phyloP scores from a whole-genome alignment of 53 echinoderm and acorn worm species.

The Paracentrotus lividus region DNA sequence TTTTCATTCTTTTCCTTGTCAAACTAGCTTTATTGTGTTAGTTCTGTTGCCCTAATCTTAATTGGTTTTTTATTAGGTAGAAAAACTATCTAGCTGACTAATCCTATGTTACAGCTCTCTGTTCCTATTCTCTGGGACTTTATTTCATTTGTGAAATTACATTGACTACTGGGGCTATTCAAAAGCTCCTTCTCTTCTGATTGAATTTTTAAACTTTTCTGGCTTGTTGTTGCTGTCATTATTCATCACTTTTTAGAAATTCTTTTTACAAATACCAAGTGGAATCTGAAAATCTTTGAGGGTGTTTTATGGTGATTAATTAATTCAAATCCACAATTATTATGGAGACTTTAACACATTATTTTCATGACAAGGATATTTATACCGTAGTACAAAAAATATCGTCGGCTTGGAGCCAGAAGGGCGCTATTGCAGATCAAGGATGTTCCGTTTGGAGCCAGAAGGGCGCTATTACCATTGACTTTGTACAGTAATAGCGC shows the following conservation, averaged over 20 bases:
- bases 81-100: not conserved
- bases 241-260: not conserved
- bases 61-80: not conserved
- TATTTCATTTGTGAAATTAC: not conserved
- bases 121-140: not conserved
- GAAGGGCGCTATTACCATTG: no score
- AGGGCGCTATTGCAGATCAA: no score
- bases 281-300: not conserved
- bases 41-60: conserved; percentile 51
- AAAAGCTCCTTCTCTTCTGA: not conserved
- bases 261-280: not conserved
- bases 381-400: no score
- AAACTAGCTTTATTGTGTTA: not conserved
- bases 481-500: no score
- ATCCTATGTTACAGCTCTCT: not conserved
- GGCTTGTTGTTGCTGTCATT: not conserved
- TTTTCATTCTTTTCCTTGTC: not conserved
- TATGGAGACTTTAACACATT: no score
- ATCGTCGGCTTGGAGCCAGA: no score
- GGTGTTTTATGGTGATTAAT: not conserved
- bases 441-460: no score
- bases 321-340: not conserved
- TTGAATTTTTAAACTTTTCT: not conserved
- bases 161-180: not conserved
- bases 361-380: no score